Evolutionary conservation across 2,888 invertebrate genomes (phyloP), one percentile per base, ranked within the genome.

Genomic region (Eurytoma adleriae): DNA sequence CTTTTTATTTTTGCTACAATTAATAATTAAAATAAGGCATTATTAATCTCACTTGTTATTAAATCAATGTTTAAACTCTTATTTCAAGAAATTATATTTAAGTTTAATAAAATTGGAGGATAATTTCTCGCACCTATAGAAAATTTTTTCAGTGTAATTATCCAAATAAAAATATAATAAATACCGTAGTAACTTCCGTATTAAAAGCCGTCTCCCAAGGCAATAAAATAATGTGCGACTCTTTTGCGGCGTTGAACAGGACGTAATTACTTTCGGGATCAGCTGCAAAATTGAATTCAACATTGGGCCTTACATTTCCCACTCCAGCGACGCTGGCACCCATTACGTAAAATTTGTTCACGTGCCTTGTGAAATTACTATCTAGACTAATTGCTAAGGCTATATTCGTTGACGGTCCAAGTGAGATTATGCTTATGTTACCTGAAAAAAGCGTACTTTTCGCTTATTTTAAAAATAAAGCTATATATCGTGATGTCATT

Each of bases 231-330:
- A 72, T 57, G 16, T 91, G 88, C 0, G 91, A 91, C 71, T 88
- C 81, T 0, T 81, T 74, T 0, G 80, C 85, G 2, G 83, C 90
- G 87, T 91, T 90, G 13, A 94, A 86, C 1, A 92, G 92, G 40
- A 93, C 91, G 50, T 89, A 89, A 30, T 93, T 93, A 2, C 93
- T 92, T 83, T 93, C 93, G 0, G 94, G 93, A 86, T 94, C 94
- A 78, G 88, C 88, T 69, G 87, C 86, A 84, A 94, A 93, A 87
- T 94, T 94, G 86, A 92, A 94, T 86, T 94, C 94, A 0, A 92
- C 91, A 40, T 85, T 83, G 0, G 83, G 83, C 12, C 20, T 24
- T 3, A 16, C 20, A 5, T 83, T 82, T 7, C 83, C 84, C 0
- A 74, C 0, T 0, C 81, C 82, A 2, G 56, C 54, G 0, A 89